Evolutionary conservation across 2,888 invertebrate species (phyloP), one percentile per base, ranked within the genome.

Genomic region (Allolobophora icterica): DNA sequence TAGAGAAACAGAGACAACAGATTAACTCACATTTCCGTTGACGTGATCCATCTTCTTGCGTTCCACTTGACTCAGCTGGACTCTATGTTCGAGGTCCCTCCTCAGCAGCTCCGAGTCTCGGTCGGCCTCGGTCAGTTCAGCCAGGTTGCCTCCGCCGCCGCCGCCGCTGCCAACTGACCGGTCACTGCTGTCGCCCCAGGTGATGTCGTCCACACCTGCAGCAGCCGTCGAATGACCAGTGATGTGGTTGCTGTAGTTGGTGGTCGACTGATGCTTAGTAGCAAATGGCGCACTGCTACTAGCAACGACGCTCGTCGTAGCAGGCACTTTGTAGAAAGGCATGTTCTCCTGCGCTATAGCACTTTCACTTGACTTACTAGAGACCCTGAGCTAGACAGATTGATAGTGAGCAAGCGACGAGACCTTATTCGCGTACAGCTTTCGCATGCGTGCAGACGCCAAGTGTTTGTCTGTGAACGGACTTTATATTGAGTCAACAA

Each of bases 1-100:
- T 21, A 71, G 13, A 71, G 30, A 71, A 71, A 71, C 30, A 71
- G 71, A 71, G 8, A 71, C 11, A 71, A n/a, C 30, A 1, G 30
- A 71, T 71, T 30, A n/a, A 71, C 71, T 71, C 0, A 71, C 71
- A 71, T 71, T 71, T 71, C 71, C 71, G 71, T 71, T 71, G 71
- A 71, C 71, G 30, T 71, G 71, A n/a, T 71, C 71, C 71, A 71
- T 71, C n/a, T 71, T 71, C 71, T 71, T 71, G 71, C 71, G 30
- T 30, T 71, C 94, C 90, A 93, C 93, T 89, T 87, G 93, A 93
- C 92, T 93, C 89, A 91, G 92, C 91, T 92, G 90, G 33, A 92
- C 91, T 84, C 91, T 91, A 52, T 92, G 83, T 87, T 92, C 92
- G 40, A 52, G 91, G 87, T 92, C 92, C 89, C 92, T 92, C 89